phyloP scores from a whole-genome alignment of 2,888 invertebrate genomes.

The Ochropacha duplaris region DNA sequence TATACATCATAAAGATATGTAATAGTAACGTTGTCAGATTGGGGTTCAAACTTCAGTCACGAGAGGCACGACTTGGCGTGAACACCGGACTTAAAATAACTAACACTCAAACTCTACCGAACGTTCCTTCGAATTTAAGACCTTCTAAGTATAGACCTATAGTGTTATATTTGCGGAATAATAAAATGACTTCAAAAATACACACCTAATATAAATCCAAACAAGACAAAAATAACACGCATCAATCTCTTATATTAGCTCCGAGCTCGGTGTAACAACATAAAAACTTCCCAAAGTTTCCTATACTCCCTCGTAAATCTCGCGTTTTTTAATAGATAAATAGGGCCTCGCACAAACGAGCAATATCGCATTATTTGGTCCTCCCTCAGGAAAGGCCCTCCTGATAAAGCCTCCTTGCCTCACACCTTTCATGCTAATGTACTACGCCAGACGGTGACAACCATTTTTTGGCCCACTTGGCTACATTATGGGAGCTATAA shows the following conservation, averaged over 20 bases:
- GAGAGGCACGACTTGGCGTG: conserved; percentile 54
- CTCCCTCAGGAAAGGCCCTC: conserved; percentile 82
- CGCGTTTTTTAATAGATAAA: conserved; percentile 83
- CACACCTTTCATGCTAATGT: conserved; percentile 82
- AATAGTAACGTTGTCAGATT: conserved; percentile 49
- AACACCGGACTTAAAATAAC: conserved; percentile 32
- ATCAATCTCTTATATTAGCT: conserved; percentile 78
- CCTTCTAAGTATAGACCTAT: too few relatives aligned
- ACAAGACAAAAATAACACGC: conserved; percentile 64
- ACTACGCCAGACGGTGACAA: conserved; percentile 82
- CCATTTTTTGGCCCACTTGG: conserved; percentile 83
- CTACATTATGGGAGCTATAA: conserved; percentile 79
- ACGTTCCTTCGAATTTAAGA: conserved; percentile 18
- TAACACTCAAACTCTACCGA: conserved; percentile 25
- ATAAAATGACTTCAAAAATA: conserved; percentile 26
- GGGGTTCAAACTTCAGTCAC: conserved; percentile 47
- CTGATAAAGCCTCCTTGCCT: conserved; percentile 80
- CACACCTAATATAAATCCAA: conserved; percentile 45
- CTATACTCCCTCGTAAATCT: conserved; percentile 77
- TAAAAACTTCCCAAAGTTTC: conserved; percentile 79
- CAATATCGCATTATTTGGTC: conserved; percentile 82
- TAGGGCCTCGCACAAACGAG: conserved; percentile 82
- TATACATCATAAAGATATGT: conserved; percentile 45
- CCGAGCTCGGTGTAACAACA: conserved; percentile 68
- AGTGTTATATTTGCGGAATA: conserved; percentile 12